Evolutionary conservation across 2,888 invertebrate species (phyloP).

Genomic region (Lasioglossum malachurum): DNA sequence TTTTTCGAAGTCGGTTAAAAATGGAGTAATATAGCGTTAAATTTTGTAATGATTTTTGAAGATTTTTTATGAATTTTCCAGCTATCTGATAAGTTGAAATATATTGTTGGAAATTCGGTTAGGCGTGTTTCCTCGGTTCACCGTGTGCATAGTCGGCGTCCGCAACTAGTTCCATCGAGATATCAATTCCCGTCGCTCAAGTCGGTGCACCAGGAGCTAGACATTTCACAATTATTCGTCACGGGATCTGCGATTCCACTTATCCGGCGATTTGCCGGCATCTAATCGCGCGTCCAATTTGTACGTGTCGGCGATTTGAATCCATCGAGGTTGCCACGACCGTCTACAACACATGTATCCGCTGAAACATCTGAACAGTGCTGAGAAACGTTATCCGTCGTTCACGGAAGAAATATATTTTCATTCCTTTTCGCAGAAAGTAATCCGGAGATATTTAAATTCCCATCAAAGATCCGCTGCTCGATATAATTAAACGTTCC

Average conservation of each 20-base stretch:
- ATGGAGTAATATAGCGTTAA: neutral
- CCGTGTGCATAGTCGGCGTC: neutral
- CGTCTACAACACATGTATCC: constrained; percentile 10
- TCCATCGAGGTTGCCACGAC: constrained; percentile 21
- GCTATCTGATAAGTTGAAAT: neutral
- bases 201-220: constrained; percentile 6
- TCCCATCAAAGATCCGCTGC: neutral
- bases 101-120: neutral
- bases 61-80: neutral
- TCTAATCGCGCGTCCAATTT: constrained; percentile 47
- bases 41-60: neutral
- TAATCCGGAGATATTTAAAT: neutral
- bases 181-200: neutral
- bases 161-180: neutral
- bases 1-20: too few species aligned
- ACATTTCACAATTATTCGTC: constrained; percentile 36
- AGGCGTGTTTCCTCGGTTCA: neutral
- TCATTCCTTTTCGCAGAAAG: neutral
- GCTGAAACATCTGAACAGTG: constrained; percentile 2
- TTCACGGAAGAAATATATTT: neutral
- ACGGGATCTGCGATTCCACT: constrained; percentile 35
- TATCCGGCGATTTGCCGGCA: constrained; percentile 48
- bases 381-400: constrained; percentile 3
- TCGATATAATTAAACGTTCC: neutral
- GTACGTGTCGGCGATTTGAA: constrained; percentile 41